phyloP scores from a whole-genome alignment of 2,797 vertebrate species.

The Danio tinwini region DNA sequence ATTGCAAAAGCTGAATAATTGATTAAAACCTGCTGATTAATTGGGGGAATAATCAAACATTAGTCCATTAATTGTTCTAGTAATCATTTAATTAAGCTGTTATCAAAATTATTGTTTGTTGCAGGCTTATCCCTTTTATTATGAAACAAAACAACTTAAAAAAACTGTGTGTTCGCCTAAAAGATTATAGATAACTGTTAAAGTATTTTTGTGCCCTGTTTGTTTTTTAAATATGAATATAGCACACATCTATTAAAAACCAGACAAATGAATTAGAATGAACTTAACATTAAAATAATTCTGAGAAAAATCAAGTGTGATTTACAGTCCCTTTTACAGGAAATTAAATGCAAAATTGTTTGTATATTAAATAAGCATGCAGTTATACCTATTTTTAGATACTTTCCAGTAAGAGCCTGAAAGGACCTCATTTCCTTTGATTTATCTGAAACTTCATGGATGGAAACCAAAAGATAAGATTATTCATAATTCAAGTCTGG shows the following conservation, averaged over 20 bases:
- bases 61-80: too few relatives aligned
- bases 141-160: too few relatives aligned
- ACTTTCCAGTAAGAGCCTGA: background rate
- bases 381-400: background rate
- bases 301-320: background rate
- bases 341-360: background rate
- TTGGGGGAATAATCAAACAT: too few relatives aligned
- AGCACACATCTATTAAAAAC: background rate
- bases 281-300: too few relatives aligned
- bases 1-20: too few relatives aligned
- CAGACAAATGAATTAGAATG: background rate
- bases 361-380: background rate
- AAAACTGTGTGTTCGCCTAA: too few relatives aligned
- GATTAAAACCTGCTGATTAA: too few relatives aligned
- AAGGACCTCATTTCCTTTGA: background rate
- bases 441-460: conserved; percentile 7
- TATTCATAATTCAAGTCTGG: background rate
- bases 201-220: background rate
- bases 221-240: background rate
- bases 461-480: conserved; percentile 10
- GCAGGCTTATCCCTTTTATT: too few relatives aligned
- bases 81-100: too few relatives aligned
- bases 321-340: background rate
- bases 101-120: too few relatives aligned
- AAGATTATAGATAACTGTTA: too few relatives aligned